phyloP scores from a whole-genome alignment of 2,797 vertebrate species.

The Mormyrus hasselquistii region DNA sequence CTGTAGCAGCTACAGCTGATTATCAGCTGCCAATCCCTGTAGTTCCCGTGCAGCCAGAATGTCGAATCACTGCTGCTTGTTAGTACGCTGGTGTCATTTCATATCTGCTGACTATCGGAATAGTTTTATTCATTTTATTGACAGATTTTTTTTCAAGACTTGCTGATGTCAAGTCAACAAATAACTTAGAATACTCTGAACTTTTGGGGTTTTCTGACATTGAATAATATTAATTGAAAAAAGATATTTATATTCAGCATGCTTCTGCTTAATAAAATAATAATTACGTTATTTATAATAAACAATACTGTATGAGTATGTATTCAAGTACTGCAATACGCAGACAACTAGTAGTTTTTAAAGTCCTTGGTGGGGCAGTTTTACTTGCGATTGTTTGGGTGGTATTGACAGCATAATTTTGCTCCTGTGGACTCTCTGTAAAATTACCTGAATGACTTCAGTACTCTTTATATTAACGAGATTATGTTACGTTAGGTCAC shows the following conservation, averaged over 20 bases:
- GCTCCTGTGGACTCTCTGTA: constrained; percentile 44
- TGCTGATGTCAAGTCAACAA: constrained; percentile 28
- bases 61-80: constrained; percentile 34
- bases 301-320: constrained; percentile 74
- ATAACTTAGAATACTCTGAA: constrained; percentile 19
- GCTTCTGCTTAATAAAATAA: constrained; percentile 71
- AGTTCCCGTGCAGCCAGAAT: constrained; percentile 18
- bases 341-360: constrained; percentile 64
- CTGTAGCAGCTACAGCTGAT: not conserved
- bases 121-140: constrained; percentile 24
- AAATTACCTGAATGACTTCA: constrained; percentile 49
- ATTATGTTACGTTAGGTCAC: constrained; percentile 37
- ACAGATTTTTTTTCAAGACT: constrained; percentile 18
- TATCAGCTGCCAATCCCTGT: not conserved
- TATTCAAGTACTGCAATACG: constrained; percentile 71
- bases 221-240: constrained; percentile 37
- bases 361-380: constrained; percentile 60
- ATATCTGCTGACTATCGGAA: constrained; percentile 24
- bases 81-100: constrained; percentile 40
- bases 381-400: constrained; percentile 56
- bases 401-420: constrained; percentile 48
- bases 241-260: constrained; percentile 67
- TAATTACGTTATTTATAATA: constrained; percentile 71
- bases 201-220: constrained; percentile 11
- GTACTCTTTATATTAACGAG: constrained; percentile 51